Evolutionary conservation across 2,797 vertebrate genomes (phyloP), one percentile per base, ranked within the genome.

Genomic region (Acanthornis magna): DNA sequence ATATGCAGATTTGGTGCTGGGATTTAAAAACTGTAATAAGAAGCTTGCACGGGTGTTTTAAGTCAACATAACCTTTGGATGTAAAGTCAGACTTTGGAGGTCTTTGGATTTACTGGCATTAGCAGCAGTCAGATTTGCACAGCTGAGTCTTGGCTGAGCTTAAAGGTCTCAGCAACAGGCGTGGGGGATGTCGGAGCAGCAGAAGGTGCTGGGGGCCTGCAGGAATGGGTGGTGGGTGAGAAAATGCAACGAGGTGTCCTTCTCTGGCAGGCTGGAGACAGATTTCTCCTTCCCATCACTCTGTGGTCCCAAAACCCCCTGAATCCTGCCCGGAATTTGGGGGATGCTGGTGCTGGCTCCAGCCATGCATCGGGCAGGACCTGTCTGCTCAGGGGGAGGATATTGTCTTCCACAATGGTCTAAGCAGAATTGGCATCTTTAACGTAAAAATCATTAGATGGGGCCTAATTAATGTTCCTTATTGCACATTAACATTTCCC

Each of bases 361-460:
- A 66, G 26, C 47, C 3, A 0, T 1, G 9, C 60, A 2, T 16
- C 1, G 0, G 1, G 48, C 36, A 45, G 65, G 65, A 65, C 36
- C 66, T 23, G 45, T 19, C 47, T 89, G 30, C 68, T 67, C 7
- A 1, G 72, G 75, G 42, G 72, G 32, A 94, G 79, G 61, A 78
- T 42, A 30, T 29, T 58, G 85, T 93, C 71, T 95, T 48, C 85
- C 67, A 71, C 70, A 60, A 43, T 73, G 45, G 32, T 78, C n/a
- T 91, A 92, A 96, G 71, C 42, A 89, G 85, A 95, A 90, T 62
- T 88, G 90, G 74, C 89, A 89, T 88, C 65, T 91, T 94, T 88
- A 94, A 95, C 80, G 45, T 79, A 85, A 76, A 89, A 85, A 76
- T 89, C 93, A 75, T 94, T 93, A 86, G 79, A 27, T 4, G 50